Evolutionary conservation across 2,888 invertebrate genomes (phyloP), one percentile per base, ranked within the genome.

Genomic region (Laspeyria flexula): DNA sequence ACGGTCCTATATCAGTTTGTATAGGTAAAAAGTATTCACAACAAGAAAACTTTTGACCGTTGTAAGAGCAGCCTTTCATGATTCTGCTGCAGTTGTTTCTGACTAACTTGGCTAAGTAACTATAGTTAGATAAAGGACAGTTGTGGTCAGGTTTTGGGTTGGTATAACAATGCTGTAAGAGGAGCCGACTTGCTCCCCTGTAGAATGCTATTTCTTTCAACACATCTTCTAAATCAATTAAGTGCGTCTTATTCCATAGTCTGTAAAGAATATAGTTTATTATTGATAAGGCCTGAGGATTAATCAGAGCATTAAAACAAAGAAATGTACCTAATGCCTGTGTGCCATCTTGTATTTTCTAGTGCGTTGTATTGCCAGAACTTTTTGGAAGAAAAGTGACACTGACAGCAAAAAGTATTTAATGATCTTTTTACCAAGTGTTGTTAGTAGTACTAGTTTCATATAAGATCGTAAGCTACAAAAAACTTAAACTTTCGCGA

Each of bases 171-270:
- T 94, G 89, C 59, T 94, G 93, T 0, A 95, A 81, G 0, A 95
- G 94, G 59, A 94, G 94, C 75, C 94, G 95, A n/a, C 94, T 93
- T 1, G 93, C 84, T 0, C 96, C 96, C 3, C 94, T 93, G 72
- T 94, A 96, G 77, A 93, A 96, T 0, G 94, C 94, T 30, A 96
- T 92, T 75, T 96, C 96, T 70, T 93, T 94, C 0, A 96, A 84
- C 0, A 95, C 93, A 70, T 96, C 96, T 72, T 96, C 96, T 18
- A 96, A 78, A 54, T 96, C 95, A 48, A 94, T 92, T 57, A 95
- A 94, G 60, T 95, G 95, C 1, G 93, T 93, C 10, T 92, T 88
- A 1, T 96, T 94, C 93, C 94, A 96, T 5, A 95, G 87, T 43
- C 96, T 95, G 77, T n/a, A 75, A 4, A 1, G n/a, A 29, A 33